Evolutionary conservation across 2,113 vertebrate species (phyloP).

Genomic region (Oenanthe melanoleuca): DNA sequence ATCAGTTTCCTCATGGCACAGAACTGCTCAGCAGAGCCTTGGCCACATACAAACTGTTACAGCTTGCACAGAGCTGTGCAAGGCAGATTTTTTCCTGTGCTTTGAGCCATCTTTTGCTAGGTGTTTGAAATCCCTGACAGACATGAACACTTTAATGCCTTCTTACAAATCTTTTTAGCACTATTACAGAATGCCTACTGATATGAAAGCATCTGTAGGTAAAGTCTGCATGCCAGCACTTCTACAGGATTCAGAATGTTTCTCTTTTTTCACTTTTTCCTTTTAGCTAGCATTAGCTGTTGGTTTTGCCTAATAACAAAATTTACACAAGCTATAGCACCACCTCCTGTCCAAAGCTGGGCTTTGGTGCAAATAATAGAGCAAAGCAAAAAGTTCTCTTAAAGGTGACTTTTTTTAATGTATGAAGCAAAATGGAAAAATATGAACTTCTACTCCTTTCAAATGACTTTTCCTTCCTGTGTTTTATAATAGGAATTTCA

Average conservation of each 20-base stretch:
- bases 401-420: not conserved
- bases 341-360: conserved; percentile 1
- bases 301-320: not conserved
- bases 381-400: not conserved
- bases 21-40: not conserved
- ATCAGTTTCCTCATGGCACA: not conserved
- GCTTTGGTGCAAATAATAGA: not conserved
- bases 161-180: not conserved
- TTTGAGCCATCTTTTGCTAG: not conserved
- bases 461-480: not conserved
- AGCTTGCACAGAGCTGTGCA: not conserved
- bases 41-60: not conserved
- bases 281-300: not conserved
- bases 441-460: not conserved
- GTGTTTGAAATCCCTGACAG: not conserved
- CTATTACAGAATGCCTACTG: not conserved
- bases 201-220: not conserved
- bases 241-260: not conserved
- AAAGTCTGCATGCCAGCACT: not conserved
- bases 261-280: not conserved
- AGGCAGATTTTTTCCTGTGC: not conserved
- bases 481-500: not conserved
- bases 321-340: not conserved
- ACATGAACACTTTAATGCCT: not conserved
- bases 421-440: not conserved